A percentile compares a stretch with the other conserved stretches of the same genome.
Evolutionary conservation across 2,888 invertebrate genomes (phyloP).

Genomic region (Chrysotoxum bicinctum): DNA sequence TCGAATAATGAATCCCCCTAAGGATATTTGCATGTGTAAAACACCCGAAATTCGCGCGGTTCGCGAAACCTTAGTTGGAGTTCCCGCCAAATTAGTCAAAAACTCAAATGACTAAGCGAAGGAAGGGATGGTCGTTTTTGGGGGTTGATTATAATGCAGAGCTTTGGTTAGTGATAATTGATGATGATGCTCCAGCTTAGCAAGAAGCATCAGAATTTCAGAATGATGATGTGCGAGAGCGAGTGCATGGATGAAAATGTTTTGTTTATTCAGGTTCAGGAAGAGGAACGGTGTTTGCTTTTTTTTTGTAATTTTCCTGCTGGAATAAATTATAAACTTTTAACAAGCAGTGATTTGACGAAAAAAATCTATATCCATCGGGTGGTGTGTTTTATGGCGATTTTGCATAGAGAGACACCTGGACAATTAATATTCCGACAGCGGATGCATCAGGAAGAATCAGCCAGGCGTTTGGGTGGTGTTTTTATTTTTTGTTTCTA

Average conservation of each 20-base stretch:
- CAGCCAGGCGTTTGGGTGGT: neutral
- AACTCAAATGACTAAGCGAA: neutral
- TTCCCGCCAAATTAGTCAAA: slow-evolving; percentile 34
- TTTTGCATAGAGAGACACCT: slow-evolving; percentile 3
- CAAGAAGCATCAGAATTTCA: neutral
- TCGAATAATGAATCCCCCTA: neutral
- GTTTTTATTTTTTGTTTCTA: neutral
- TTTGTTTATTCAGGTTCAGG: slow-evolving; percentile 59
- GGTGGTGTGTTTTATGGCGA: neutral
- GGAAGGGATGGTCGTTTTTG: neutral
- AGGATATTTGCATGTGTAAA: slow-evolving; percentile 12
- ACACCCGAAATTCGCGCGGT: slow-evolving; percentile 6
- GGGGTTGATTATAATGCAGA: neutral
- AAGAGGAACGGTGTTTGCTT: neutral
- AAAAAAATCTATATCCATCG: neutral
- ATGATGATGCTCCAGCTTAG: slow-evolving; percentile 25
- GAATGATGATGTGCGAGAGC: slow-evolving; percentile 20
- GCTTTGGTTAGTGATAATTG: slow-evolving; percentile 49
- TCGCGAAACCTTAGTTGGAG: slow-evolving; percentile 22
- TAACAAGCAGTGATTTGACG: neutral
- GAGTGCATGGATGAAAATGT: slow-evolving; percentile 39
- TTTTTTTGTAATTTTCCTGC: neutral
- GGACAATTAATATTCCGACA: slow-evolving; percentile 6
- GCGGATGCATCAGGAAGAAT: slow-evolving; percentile 7
- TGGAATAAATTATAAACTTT: slow-evolving; percentile 25